Percentiles rank a stretch among this genome's conserved stretches.
phyloP scores from a whole-genome alignment of 1,140 invertebrate species.

The Drosophila yakuba region DNA sequence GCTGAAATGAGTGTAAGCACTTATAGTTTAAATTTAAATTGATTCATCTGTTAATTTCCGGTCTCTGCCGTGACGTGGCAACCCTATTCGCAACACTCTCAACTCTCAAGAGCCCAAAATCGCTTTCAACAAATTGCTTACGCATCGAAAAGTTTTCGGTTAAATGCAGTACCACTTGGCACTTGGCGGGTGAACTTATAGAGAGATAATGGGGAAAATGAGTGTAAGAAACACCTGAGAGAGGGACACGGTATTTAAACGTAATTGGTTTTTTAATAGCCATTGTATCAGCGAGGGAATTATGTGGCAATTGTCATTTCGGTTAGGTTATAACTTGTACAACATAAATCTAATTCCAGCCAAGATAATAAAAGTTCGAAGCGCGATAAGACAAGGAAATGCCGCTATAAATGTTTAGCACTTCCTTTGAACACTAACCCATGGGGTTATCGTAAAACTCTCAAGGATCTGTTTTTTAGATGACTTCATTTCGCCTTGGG shows the following conservation, averaged over 20 bases:
- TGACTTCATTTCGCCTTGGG: not conserved
- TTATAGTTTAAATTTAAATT: not conserved
- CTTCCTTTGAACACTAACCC: conserved; percentile 20
- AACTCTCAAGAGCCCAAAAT: conserved; percentile 22
- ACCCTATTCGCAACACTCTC: conserved; percentile 34
- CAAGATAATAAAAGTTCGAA: conserved; percentile 21
- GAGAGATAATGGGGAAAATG: conserved; percentile 20
- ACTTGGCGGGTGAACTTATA: conserved; percentile 18
- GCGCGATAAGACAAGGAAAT: conserved; percentile 34
- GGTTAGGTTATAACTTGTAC: conserved; percentile 69
- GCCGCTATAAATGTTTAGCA: conserved; percentile 35
- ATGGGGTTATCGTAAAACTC: not conserved
- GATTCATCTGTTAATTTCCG: conserved; percentile 21
- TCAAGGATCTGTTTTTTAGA: not conserved
- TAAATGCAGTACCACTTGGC: conserved; percentile 19
- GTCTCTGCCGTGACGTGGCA: conserved; percentile 26
- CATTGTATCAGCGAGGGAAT: conserved; percentile 72
- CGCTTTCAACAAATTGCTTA: conserved; percentile 58
- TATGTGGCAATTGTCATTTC: conserved; percentile 74
- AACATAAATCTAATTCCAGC: conserved; percentile 69
- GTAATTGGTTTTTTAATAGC: conserved; percentile 81
- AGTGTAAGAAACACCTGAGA: conserved; percentile 2
- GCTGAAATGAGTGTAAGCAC: not conserved
- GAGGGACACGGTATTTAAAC: conserved; percentile 69
- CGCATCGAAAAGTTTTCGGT: conserved; percentile 44